Evolutionary conservation across 2,113 vertebrate genomes (phyloP), one percentile per base, ranked within the genome.

Genomic region (Nettapus auritus): DNA sequence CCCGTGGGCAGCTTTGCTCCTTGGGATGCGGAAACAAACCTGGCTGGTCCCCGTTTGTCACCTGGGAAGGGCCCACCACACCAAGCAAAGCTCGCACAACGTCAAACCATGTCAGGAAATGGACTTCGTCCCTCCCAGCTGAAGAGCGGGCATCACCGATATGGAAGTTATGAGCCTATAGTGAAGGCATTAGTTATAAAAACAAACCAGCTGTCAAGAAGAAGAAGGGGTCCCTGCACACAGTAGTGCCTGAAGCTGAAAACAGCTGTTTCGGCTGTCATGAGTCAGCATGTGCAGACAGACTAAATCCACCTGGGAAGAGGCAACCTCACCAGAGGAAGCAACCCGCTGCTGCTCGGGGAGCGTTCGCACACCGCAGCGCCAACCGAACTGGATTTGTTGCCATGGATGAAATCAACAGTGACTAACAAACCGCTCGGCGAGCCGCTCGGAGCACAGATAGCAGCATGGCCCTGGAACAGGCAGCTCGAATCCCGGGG

Each of bases 211-310:
- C 95, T 97, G 96, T 96, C 96, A 96, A 79, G 88, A 91, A 96
- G 96, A 94, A 95, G 93, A 96, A 96, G 94, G 93, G 93, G 94
- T 96, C 96, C 93, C 94, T 93, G 90, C 94, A 94, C 94, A 96
- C 96, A 96, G 94, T 95, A 97, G 96, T 95, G 94, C 96, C 93
- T 96, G 96, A 88, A 97, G 94, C 96, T 92, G 96, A 89, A 97
- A 96, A 96, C 94, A 97, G 96, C 96, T 97, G 95, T 86, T 94
- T 96, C n/a, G 1, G 93, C 95, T 97, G 93, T 96, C 96, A 95
- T 96, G 95, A 97, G 95, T 96, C 96, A 97, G 96, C 94, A 96
- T 79, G 93, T 97, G 96, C 88, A 94, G 96, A 96, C 96, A 97
- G 96, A 97, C 92, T 96, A 94, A 96, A 96, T 95, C 93, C 96